Evolutionary conservation across 2,888 invertebrate genomes (phyloP), one percentile per base, ranked within the genome.

Genomic region (Coleophora deauratella): DNA sequence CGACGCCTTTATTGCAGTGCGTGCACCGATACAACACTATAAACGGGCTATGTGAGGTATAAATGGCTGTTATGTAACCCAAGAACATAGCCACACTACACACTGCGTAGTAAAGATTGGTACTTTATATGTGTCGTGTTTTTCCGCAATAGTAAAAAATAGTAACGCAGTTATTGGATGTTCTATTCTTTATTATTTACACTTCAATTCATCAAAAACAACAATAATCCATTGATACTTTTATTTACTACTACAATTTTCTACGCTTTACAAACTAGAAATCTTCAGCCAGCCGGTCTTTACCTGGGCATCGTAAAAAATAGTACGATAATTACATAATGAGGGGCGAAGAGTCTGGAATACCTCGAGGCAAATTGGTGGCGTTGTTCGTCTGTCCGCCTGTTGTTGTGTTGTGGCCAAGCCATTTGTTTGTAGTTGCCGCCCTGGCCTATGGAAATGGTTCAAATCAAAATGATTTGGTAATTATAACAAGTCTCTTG

Each of bases 311-410:
- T 39, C 44, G 42, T 57, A 62, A 63, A 58, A 62, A 59, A 50
- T 55, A 46, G 47, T 46, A 55, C 50, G 43, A 56, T 71, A 77
- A 75, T 79, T 68, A 63, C 56, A 55, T 66, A 72, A 70, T 66
- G 63, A 64, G 56, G 60, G 59, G 50, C 43, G 48, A 51, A 46
- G 53, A 50, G 45, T n/a, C n/a, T 43, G 27, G 43, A 55, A 21
- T 21, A 21, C 3, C 50, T 54, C 45, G 49, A 52, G 57, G 54
- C 53, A 52, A 55, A 57, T 54, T 58, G 55, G 58, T 51, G 50
- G 49, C 49, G 50, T 62, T 56, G 35, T 32, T 27, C 3, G 21
- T 21, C 21, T 21, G 21, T 21, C 21, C 21, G 21, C 6, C 21
- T 6, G 21, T 38, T 42, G 46, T 56, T 21, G 21, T 21, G 21